A percentile compares a stretch with the other conserved stretches of the same genome.
Evolutionary conservation across 2,888 invertebrate species (phyloP).

Genomic region (Drosophila neonasuta): DNA sequence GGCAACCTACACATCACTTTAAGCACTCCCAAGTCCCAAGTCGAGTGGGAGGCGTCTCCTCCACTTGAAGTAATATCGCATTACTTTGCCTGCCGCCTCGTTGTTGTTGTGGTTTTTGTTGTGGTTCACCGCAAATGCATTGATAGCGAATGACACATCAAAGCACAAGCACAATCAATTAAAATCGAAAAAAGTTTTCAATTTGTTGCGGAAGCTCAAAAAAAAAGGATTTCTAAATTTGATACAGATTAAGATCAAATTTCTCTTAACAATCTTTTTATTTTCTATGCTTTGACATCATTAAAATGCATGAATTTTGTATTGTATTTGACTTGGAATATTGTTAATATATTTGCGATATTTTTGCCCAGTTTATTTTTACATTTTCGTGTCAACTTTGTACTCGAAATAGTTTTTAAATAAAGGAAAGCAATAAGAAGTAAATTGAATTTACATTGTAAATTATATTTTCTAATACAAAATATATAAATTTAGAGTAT

Average conservation of each 20-base stretch:
- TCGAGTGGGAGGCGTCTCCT: neutral
- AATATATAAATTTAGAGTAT: too few relatives aligned
- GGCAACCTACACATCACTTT: neutral
- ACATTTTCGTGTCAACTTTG: too few relatives aligned
- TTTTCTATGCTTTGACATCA: neutral
- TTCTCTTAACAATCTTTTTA: neutral
- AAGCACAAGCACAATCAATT: constrained; percentile 30
- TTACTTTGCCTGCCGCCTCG: constrained; percentile 19
- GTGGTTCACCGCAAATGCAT: constrained; percentile 28
- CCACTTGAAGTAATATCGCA: constrained; percentile 42
- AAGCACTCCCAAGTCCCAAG: neutral
- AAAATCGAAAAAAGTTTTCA: constrained; percentile 1
- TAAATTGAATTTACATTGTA: too few relatives aligned
- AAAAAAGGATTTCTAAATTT: constrained; percentile 11
- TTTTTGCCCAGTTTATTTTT: neutral
- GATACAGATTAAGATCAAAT: constrained; percentile 6
- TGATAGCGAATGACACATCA: constrained; percentile 27
- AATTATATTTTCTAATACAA: too few relatives aligned
- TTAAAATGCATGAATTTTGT: neutral
- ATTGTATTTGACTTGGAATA: too few relatives aligned
- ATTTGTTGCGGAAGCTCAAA: neutral
- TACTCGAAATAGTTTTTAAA: too few relatives aligned
- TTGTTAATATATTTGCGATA: neutral
- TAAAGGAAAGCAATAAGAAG: too few relatives aligned
- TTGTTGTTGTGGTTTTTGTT: constrained; percentile 18